Evolutionary conservation across 1,140 invertebrate genomes (phyloP).

Genomic region (Pogonognathellus flavescens): DNA sequence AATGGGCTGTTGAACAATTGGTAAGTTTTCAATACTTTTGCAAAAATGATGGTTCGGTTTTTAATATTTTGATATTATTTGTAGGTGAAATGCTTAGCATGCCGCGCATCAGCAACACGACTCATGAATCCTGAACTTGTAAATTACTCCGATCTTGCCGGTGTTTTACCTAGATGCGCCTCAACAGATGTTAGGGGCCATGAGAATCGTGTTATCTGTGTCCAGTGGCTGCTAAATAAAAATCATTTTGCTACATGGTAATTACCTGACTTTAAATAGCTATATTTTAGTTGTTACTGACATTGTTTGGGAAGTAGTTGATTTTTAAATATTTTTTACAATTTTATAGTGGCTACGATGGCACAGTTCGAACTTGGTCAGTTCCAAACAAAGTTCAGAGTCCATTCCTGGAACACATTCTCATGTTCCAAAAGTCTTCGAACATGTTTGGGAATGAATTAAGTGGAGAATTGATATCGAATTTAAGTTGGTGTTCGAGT

Average conservation of each 20-base stretch:
- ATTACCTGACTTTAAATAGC: too few relatives aligned
- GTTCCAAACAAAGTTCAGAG: constrained; percentile 69
- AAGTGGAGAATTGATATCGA: constrained; percentile 72
- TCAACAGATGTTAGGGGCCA: constrained; percentile 73
- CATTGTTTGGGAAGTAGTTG: neutral
- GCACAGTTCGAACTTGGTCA: constrained; percentile 78
- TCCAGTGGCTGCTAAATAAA: constrained; percentile 71
- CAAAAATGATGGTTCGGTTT: neutral
- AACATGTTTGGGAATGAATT: constrained; percentile 73
- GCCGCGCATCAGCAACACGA: constrained; percentile 67
- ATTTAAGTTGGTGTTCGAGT: constrained; percentile 73
- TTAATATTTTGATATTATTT: neutral
- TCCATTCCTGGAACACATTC: constrained; percentile 74
- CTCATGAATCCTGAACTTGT: constrained; percentile 66
- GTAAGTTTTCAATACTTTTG: constrained; percentile 66
- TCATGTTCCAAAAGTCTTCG: constrained; percentile 75
- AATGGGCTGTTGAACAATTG: constrained; percentile 77
- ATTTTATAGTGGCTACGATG: constrained; percentile 74
- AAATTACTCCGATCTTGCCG: constrained; percentile 72
- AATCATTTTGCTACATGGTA: constrained; percentile 73
- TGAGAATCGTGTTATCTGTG: constrained; percentile 72
- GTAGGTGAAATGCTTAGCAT: constrained; percentile 66
- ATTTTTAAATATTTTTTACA: neutral
- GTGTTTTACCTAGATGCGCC: constrained; percentile 70
- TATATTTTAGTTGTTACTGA: too few relatives aligned